Percentiles rank a stretch among this genome's conserved stretches.
Evolutionary conservation across 2,888 invertebrate genomes (phyloP).

Genomic region (Euplagia quadripunctaria): DNA sequence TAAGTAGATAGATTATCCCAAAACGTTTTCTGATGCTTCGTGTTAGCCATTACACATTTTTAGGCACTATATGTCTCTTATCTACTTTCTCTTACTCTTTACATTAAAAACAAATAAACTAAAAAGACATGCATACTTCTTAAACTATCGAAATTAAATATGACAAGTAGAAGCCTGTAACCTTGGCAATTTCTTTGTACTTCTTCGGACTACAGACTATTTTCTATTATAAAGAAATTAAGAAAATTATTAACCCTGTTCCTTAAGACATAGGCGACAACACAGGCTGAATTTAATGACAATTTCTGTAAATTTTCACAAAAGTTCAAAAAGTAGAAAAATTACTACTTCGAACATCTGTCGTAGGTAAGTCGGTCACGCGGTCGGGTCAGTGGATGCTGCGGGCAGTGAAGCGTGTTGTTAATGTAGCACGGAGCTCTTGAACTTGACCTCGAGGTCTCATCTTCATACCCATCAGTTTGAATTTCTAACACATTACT

Average conservation of each 20-base stretch:
- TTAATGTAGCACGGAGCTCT: slow-evolving; percentile 59
- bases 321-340: neutral
- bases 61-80: neutral
- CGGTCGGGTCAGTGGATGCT: slow-evolving; percentile 67
- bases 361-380: slow-evolving; percentile 55
- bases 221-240: neutral
- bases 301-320: neutral
- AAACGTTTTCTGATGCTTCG: neutral
- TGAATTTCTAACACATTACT: slow-evolving; percentile 40
- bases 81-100: neutral
- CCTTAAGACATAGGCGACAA: no score
- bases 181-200: no score
- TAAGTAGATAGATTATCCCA: neutral
- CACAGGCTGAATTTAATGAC: neutral
- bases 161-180: neutral
- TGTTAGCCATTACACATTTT: neutral
- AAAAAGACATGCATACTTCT: neutral
- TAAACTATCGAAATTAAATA: neutral
- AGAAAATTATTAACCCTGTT: no score
- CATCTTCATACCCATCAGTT: slow-evolving; percentile 34
- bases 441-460: slow-evolving; percentile 69
- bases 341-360: neutral
- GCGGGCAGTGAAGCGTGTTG: slow-evolving; percentile 64
- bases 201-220: neutral
- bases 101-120: neutral